Evolutionary conservation across 2,113 vertebrate species (phyloP), one percentile per base, ranked within the genome.

Genomic region (Donacobius atricapilla): DNA sequence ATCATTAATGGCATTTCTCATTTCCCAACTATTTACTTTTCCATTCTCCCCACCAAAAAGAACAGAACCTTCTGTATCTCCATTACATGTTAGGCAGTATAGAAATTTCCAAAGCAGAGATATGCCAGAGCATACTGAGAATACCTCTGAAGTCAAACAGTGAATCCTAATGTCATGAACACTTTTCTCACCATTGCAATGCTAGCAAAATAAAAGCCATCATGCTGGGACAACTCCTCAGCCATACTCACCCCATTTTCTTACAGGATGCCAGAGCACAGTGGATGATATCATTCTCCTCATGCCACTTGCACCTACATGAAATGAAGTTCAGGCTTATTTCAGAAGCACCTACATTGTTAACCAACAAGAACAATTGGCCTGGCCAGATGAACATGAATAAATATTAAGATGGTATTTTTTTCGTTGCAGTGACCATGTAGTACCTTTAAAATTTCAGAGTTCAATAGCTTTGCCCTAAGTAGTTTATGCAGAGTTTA

Each of bases 201-300:
- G 51, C 10, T 35, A 81, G 89, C 8, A 84, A 50, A 79, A 73
- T 2, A 39, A 33, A 73, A 33, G 14, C 18, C 63, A 76, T 18
- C n/a, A 30, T 5, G 30, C 13, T 37, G 39, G 13, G 42, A 11
- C 14, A 84, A 37, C 23, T 42, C 40, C 78, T 50, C 19, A 39
- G 68, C 50, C 57, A 65, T 61, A 98, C 98, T 98, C 91, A 98
- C 98, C 97, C 94, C 2, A 96, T 94, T 90, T 98, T 98, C 96
- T 98, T 98, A 94, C 98, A 98, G 61, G 97, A 98, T 47, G 98
- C 98, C 80, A 98, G 90, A 45, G 98, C 98, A 91, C 98, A 98
- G 91, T 72, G 98, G n/a, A 97, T 63, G 27, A 97, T 97, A 31
- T 98, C 98, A 9, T 97, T 98, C 89, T 98, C 98, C 82, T 98